A percentile compares a stretch with the other conserved stretches of the same genome.
Evolutionary conservation across 2,113 vertebrate species (phyloP).

Genomic region (Ailurus styani): DNA sequence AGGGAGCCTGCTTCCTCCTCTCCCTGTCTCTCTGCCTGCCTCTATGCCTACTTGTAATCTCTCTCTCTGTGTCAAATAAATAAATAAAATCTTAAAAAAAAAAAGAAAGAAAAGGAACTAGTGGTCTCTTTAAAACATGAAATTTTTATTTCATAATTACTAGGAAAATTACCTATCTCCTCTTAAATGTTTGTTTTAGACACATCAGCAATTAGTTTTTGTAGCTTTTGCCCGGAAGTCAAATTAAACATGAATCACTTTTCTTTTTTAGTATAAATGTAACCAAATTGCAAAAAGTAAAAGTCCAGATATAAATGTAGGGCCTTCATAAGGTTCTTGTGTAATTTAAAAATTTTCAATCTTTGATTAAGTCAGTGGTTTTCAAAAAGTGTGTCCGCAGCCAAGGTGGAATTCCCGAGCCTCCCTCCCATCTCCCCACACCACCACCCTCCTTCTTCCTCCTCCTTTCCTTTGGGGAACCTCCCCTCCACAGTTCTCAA

Average conservation of each 20-base stretch:
- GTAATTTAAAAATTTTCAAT: background rate
- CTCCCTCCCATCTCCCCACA: background rate
- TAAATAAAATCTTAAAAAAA: too few species aligned
- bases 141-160: background rate
- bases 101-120: conserved; percentile 26
- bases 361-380: background rate
- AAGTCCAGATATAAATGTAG: background rate
- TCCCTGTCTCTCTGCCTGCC: too few species aligned
- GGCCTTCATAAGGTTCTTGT: background rate
- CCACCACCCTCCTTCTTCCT: too few species aligned
- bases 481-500: background rate
- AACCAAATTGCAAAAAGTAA: background rate
- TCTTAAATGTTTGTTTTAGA: conserved; percentile 8
- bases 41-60: too few species aligned
- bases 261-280: conserved; percentile 5
- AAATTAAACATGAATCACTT: conserved; percentile 22
- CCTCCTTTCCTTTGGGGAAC: background rate
- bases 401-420: background rate
- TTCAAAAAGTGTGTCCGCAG: background rate
- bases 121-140: background rate
- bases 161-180: background rate
- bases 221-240: background rate
- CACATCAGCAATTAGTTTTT: background rate
- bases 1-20: too few species aligned
- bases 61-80: too few species aligned